Evolutionary conservation across 2,888 invertebrate genomes (phyloP).

Genomic region (Coelogynopora nodosa): DNA sequence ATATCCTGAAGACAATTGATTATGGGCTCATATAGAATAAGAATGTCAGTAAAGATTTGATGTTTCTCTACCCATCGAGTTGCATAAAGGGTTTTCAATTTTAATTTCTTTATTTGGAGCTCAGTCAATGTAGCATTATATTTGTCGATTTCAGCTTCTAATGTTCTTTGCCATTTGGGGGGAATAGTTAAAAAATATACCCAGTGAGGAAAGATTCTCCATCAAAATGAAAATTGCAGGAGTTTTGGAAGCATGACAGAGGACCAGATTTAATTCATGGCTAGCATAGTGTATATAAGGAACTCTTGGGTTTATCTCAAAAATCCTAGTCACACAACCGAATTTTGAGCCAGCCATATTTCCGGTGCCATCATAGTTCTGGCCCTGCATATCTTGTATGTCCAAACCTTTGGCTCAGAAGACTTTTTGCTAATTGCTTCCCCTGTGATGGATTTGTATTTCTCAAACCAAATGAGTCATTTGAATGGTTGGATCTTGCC

Average conservation of each 20-base stretch:
- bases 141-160: not conserved
- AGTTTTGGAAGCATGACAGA: not conserved
- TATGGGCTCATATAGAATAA: not conserved
- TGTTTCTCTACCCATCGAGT: not conserved
- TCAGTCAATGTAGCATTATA: not conserved
- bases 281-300: not conserved
- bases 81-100: not conserved
- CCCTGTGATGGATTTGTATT: not conserved
- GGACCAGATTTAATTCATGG: not conserved
- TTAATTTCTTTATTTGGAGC: not conserved
- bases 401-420: not conserved
- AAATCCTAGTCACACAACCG: not conserved
- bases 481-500: not conserved
- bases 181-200: not conserved
- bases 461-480: not conserved
- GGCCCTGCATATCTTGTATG: not conserved
- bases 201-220: not conserved
- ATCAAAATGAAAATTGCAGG: not conserved
- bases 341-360: not conserved
- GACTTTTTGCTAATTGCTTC: not conserved
- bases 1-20: not conserved
- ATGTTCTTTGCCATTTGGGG: not conserved
- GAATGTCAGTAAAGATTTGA: not conserved
- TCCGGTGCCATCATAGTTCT: not conserved
- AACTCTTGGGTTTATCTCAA: not conserved